Evolutionary conservation across 2,113 vertebrate genomes (phyloP), one percentile per base, ranked within the genome.

Genomic region (Carollia perspicillata): DNA sequence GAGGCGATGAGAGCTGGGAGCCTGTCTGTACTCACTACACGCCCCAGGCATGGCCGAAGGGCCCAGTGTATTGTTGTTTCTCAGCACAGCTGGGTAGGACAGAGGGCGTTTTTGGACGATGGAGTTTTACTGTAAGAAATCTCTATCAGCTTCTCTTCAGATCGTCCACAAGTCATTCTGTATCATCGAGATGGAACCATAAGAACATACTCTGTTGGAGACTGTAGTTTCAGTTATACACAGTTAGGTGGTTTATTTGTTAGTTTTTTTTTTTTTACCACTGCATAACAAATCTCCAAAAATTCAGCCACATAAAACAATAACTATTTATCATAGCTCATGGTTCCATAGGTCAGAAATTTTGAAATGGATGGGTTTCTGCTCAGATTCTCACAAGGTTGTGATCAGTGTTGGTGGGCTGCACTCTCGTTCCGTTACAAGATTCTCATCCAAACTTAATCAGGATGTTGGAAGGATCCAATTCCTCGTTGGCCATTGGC

Each of bases 1-100:
- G 7, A 40, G 40, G 16, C 0, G 47, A 18, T 9, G 13, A 42
- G 8, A 22, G 2, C 30, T 40, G 8, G 7, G 11, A 0, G 16
- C n/a, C 0, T 66, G 65, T 37, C 47, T 49, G 13, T 37, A 18
- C 30, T 58, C 8, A 58, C 26, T 55, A 17, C 23, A 9, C 23
- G 53, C 33, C 11, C 6, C 22, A 26, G 9, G 14, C 4, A 2
- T 6, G 6, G 35, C 60, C 13, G 13, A 42, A 37, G 28, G 13
- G 8, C n/a, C n/a, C 69, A 28, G 4, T 4, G 37, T 28, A 14
- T 18, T 20, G 23, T 2, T 1, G 5, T 10, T 66, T 3, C 26
- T 37, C 12, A 65, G 6, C 44, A 91, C 9, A 11, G 18, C 69
- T 28, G 26, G 47, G 55, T 65, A 10, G 71, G 53, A 66, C 0